A percentile compares a stretch with the other conserved stretches of the same genome.
phyloP scores from a whole-genome alignment of 1,140 invertebrate genomes.

The Diabrotica undecimpunctata region DNA sequence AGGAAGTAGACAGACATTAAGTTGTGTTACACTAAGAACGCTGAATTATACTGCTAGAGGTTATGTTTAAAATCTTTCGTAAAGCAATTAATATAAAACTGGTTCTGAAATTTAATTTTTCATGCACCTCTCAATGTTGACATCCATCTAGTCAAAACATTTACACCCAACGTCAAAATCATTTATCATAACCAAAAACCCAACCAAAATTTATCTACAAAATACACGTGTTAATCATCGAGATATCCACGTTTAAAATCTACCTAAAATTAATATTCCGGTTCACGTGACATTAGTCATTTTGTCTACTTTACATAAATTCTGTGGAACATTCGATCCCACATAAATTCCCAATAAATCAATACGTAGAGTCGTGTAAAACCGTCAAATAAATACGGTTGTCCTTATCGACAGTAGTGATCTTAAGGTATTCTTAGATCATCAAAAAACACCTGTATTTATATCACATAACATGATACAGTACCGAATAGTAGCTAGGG shows the following conservation, averaged over 20 bases:
- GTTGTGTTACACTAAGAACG: too few relatives aligned
- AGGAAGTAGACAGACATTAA: too few relatives aligned
- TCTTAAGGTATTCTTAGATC: constrained; percentile 17
- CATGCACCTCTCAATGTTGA: too few relatives aligned
- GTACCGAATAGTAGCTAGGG: neutral
- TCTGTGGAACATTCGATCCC: constrained; percentile 11
- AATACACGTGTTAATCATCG: neutral
- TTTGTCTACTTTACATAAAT: constrained; percentile 7
- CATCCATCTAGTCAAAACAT: too few relatives aligned
- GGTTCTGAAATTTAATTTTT: too few relatives aligned
- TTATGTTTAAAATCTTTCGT: too few relatives aligned
- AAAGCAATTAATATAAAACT: too few relatives aligned
- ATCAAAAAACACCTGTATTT: constrained; percentile 15
- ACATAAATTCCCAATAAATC: constrained; percentile 21
- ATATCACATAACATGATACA: neutral
- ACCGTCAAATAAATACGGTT: constrained; percentile 19
- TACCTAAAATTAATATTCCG: constrained; percentile 1
- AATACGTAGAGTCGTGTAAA: constrained; percentile 12
- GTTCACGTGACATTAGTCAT: constrained; percentile 3
- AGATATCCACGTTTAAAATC: neutral
- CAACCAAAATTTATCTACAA: too few relatives aligned
- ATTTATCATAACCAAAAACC: too few relatives aligned
- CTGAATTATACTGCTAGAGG: too few relatives aligned
- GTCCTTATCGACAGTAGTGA: constrained; percentile 16
- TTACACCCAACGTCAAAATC: too few relatives aligned